phyloP scores from a whole-genome alignment of 2,113 vertebrate species.

The Antennarius striatus region DNA sequence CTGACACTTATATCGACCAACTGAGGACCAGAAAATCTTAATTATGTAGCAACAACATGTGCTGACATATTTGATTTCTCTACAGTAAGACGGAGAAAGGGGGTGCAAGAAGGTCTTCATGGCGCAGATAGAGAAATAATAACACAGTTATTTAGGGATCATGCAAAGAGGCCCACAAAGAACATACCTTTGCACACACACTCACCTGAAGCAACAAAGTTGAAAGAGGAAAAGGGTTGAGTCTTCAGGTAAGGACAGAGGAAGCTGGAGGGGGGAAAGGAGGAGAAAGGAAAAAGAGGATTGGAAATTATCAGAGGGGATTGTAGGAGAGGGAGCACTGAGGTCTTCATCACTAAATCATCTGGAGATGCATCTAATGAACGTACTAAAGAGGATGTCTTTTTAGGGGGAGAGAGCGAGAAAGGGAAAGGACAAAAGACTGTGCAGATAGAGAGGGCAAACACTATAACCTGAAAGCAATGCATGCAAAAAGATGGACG shows the following conservation, averaged over 20 bases:
- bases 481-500: not conserved
- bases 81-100: not conserved
- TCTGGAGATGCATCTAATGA: slow-evolving; percentile 6
- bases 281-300: slow-evolving; percentile 17
- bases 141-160: not conserved
- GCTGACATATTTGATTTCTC: slow-evolving; percentile 8
- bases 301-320: slow-evolving; percentile 31
- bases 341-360: slow-evolving; percentile 10
- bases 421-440: slow-evolving; percentile 5
- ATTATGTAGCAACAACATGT: slow-evolving; percentile 19
- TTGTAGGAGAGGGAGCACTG: slow-evolving; percentile 8
- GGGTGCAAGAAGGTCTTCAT: slow-evolving; percentile 6
- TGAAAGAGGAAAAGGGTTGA: slow-evolving; percentile 48
- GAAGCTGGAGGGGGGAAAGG: slow-evolving; percentile 32
- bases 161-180: slow-evolving; percentile 16
- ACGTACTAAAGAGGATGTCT: slow-evolving; percentile 6
- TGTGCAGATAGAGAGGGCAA: not conserved
- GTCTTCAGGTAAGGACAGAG: slow-evolving; percentile 50
- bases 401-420: slow-evolving; percentile 12
- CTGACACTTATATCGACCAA: slow-evolving; percentile 58
- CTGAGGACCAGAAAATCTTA: slow-evolving; percentile 34
- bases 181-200: slow-evolving; percentile 10
- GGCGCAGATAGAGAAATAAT: slow-evolving; percentile 8
- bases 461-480: not conserved
- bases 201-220: slow-evolving; percentile 68